Evolutionary conservation across 2,797 vertebrate genomes (phyloP), one percentile per base, ranked within the genome.

Genomic region (Molossus molossus): DNA sequence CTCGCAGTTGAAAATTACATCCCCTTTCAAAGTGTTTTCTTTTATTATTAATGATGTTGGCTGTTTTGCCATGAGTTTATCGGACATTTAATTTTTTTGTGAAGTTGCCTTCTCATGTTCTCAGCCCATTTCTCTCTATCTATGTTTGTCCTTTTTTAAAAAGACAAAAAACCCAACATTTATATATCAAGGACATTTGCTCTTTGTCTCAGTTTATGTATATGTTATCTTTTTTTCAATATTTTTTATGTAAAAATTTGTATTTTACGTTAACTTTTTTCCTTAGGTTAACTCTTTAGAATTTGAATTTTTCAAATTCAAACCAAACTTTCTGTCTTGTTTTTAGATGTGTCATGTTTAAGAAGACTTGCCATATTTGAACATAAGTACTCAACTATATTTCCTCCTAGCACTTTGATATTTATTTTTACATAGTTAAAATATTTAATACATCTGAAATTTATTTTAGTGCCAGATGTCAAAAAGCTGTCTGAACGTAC

Each of bases 241-340:
- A 60, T 53, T 29, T 62, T 75, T 70, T 2, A 62, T 77, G 17
- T 64, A 60, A 67, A 85, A 81, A 20, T 67, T 92, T 87, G 5
- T 45, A 77, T 95, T 92, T 94, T 76, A 82, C 58, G 18, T 75
- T 13, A 60, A 76, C 20, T 67, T 67, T 65, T 18, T 67, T 67
- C 20, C 18, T 67, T 67, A 85, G 62, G n/a, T 72, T 10, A 33
- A 67, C 37, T 3, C 65, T 87, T 86, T 65, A 27, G 57, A 79
- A 55, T 25, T 72, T 40, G 15, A 73, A 45, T 6, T 70, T 86
- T 91, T 84, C 18, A 57, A 85, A 77, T 94, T 81, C 23, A 65
- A 80, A 23, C 8, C 53, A 69, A 90, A 55, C 9, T 69, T 91
- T 23, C 25, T 76, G 83, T 92, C 33, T 76, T 60, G 3, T 40